Evolutionary conservation across 2,113 vertebrate genomes (phyloP), one percentile per base, ranked within the genome.

Genomic region (Burhinus bistriatus): DNA sequence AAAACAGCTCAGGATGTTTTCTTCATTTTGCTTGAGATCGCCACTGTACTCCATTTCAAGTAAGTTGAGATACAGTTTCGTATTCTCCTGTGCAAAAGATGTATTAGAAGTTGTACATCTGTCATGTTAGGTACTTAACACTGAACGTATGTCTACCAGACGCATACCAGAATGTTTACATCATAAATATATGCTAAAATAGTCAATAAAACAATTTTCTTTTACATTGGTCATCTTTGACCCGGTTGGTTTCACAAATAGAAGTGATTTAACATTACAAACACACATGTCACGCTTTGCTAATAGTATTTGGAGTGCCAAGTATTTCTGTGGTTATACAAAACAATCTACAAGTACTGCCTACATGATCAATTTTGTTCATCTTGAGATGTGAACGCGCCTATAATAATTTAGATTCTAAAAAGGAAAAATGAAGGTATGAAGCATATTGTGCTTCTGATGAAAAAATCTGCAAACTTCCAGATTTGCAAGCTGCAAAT

Each of bases 31-130:
- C 59, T 97, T 98, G 87, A 99, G 98, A 44, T 99, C 99, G 9
- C 98, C 98, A 40, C 97, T 99, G 96, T 99, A 99, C 87, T 99
- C 99, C 98, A 99, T 98, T 96, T 99, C 99, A 70, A 99, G 98
- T 66, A 99, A 97, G 96, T 99, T 99, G 91, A 99, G 98, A 91
- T 99, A 99, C 32, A 99, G 98, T 79, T 99, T 99, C 9, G 99
- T 98, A 87, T 98, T 99, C 11, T 99, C 98, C 99, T 99, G 97
- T 61, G 52, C 89, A 64, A 27, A 69, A 76, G 29, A 82, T 1
- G 38, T 2, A 25, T 79, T 5, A 75, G 49, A 20, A 79, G 73
- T 8, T 12, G 86, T 12, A 9, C 30, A 3, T 4, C 11, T 21
- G 59, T 11, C 77, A 11, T 0, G 15, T 6, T 2, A 40, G 70